Evolutionary conservation across 92 coral and sea anemone genomes (phyloP), one percentile per base, ranked within the genome.

Genomic region (Porites evermanni): DNA sequence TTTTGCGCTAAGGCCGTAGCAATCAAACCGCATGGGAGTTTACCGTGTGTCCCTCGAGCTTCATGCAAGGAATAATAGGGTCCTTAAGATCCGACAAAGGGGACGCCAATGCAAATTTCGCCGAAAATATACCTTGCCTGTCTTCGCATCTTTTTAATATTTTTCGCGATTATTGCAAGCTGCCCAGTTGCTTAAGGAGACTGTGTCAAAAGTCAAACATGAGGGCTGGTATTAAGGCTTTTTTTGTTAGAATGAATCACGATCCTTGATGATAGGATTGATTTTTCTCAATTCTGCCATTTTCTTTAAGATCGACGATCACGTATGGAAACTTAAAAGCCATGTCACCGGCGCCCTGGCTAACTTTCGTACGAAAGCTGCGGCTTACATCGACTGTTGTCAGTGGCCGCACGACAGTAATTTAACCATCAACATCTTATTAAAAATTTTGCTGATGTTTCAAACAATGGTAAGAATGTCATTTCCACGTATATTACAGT

Each of bases 361-460:
- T 0, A 73, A 73, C 32, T 14, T 18, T 16, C 61, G 20, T 20
- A 51, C 32, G 4, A 14, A 6, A 6, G 77, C 77, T 1, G 21
- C 56, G 3, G 29, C 63, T 7, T 73, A 50, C 11, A 8, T 66
- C 2, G 70, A 66, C 20, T 12, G 7, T 18, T 66, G 70, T 32
- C 70, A 66, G 70, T 66, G 77, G 77, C 77, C 77, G 8, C 77
- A 73, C 16, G 77, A 73, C 32, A 13, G 24, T 3, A 73, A 51
- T 8, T n/a, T 73, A 1, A 73, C 77, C 1, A n/a, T 51, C 18
- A 73, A 73, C 10, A 29, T 73, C 14, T 29, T 73, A 2, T 26
- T 9, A 3, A 53, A 65, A 8, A 7, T 65, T 18, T 32, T 32
- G 38, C 26, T 65, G 11, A n/a, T 7, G 32, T 19, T 65, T 2